Percentiles rank a stretch among this genome's conserved stretches.
These are phyloP conservation scores for Rhagologus leucostigma DNA, from an alignment of 2,113 vertebrate species.

Conservation along the genomic window DNA sequence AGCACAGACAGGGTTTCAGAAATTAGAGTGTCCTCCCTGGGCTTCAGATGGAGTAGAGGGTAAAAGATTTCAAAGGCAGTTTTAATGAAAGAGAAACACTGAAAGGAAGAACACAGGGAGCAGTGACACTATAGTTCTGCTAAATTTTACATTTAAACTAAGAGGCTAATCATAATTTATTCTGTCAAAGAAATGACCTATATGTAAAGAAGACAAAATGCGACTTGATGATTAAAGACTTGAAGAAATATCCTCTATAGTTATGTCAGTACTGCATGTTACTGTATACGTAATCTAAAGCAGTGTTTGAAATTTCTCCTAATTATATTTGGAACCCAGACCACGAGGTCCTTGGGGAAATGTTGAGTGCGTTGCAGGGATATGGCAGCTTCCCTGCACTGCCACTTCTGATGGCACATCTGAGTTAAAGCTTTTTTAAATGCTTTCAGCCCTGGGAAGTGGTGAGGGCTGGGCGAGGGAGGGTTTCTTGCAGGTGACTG, in stretches of 20 bases:
- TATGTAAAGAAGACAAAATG: constrained; percentile 68
- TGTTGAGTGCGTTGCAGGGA: not conserved
- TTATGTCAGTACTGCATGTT: constrained; percentile 9
- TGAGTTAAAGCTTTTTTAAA: not conserved
- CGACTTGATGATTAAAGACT: constrained; percentile 64
- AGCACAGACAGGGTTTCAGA: constrained; percentile 45
- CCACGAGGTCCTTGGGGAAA: not conserved
- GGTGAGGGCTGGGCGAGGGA: not conserved
- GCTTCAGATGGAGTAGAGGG: constrained; percentile 50
- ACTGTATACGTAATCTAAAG: constrained; percentile 7
- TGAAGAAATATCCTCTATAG: constrained; percentile 12
- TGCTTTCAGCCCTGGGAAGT: not conserved
- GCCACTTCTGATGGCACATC: not conserved
- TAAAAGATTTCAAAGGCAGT: constrained; percentile 69
- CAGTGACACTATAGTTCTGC: constrained; percentile 51
- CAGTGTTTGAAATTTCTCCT: constrained; percentile 60
- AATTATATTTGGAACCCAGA: constrained; percentile 54
- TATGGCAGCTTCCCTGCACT: not conserved
- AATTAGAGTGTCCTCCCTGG: constrained; percentile 63
- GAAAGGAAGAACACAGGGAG: constrained; percentile 56
- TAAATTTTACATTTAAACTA: constrained; percentile 71
- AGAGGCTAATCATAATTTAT: constrained; percentile 68
- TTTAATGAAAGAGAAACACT: constrained; percentile 70
- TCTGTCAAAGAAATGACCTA: constrained; percentile 66
- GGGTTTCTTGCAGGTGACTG: not conserved